phyloP scores from a whole-genome alignment of 2,113 vertebrate genomes.

The Rhizomys pruinosus region DNA sequence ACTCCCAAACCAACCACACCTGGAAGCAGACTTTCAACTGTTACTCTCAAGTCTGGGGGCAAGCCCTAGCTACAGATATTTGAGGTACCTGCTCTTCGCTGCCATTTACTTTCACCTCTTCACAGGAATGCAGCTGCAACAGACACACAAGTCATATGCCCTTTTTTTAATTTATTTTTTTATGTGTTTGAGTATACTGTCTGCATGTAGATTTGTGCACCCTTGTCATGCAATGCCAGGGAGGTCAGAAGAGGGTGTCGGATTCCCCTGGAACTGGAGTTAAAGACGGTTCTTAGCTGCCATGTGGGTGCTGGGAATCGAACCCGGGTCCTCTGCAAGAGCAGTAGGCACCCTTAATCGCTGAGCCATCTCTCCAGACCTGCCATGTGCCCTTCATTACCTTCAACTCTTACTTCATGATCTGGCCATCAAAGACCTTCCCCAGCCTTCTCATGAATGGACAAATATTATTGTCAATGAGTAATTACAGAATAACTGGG shows the following conservation, averaged over 20 bases:
- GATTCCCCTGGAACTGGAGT: no score
- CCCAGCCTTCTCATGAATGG: not conserved
- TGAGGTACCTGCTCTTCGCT: slow-evolving; percentile 62
- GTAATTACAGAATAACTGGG: no score
- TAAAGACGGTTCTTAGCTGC: no score
- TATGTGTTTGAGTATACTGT: no score
- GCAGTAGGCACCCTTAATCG: no score
- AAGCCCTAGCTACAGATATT: slow-evolving; percentile 79
- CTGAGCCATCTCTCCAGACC: no score
- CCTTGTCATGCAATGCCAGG: no score
- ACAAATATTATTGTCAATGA: not conserved
- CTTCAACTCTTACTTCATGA: not conserved
- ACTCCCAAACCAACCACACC: slow-evolving; percentile 79
- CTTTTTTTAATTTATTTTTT: no score
- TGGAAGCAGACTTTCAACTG: slow-evolving; percentile 83
- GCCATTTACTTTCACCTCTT: slow-evolving; percentile 30
- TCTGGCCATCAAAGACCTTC: not conserved
- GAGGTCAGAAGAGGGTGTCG: no score
- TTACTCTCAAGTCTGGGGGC: slow-evolving; percentile 85
- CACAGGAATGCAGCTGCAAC: not conserved
- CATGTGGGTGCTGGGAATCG: no score
- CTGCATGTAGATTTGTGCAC: no score
- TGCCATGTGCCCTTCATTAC: not conserved
- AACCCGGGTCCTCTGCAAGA: no score
- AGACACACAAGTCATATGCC: not conserved